A percentile compares a stretch with the other conserved stretches of the same genome.
Evolutionary conservation across 2,888 invertebrate species (phyloP).

Genomic region (Chelonus formosanus): DNA sequence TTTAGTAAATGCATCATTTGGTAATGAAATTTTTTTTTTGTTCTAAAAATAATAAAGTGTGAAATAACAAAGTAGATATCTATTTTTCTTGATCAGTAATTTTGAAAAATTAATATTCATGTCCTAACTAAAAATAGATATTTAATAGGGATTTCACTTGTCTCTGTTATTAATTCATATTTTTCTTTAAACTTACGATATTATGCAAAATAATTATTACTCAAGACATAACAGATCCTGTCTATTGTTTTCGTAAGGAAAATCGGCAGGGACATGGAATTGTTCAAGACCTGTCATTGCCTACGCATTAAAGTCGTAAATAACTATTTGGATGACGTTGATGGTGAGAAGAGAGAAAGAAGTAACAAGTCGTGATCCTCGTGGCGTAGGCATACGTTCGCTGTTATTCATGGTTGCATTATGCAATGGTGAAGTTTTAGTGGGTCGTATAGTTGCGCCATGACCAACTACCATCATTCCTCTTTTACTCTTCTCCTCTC

Average conservation of each 20-base stretch:
- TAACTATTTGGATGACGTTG: constrained; percentile 15
- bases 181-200: constrained; percentile 1
- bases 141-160: too few relatives aligned
- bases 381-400: constrained; percentile 31
- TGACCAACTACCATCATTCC: constrained; percentile 42
- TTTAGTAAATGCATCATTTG: too few relatives aligned
- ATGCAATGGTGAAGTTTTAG: constrained; percentile 60
- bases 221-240: neutral
- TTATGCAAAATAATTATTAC: constrained; percentile 5
- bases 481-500: neutral
- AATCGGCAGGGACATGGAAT: constrained; percentile 16
- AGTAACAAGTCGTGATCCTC: constrained; percentile 35
- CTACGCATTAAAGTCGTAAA: constrained; percentile 9
- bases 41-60: too few relatives aligned
- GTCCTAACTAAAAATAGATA: too few relatives aligned
- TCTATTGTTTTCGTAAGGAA: constrained; percentile 13
- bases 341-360: constrained; percentile 37
- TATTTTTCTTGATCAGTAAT: too few relatives aligned
- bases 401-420: constrained; percentile 45
- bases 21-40: too few relatives aligned
- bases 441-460: constrained; percentile 62
- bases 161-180: too few relatives aligned
- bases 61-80: too few relatives aligned
- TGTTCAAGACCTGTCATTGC: constrained; percentile 14
- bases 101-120: too few relatives aligned